Evolutionary conservation across 2,888 invertebrate species (phyloP).

Genomic region (Hirtodrosophila trivittata): DNA sequence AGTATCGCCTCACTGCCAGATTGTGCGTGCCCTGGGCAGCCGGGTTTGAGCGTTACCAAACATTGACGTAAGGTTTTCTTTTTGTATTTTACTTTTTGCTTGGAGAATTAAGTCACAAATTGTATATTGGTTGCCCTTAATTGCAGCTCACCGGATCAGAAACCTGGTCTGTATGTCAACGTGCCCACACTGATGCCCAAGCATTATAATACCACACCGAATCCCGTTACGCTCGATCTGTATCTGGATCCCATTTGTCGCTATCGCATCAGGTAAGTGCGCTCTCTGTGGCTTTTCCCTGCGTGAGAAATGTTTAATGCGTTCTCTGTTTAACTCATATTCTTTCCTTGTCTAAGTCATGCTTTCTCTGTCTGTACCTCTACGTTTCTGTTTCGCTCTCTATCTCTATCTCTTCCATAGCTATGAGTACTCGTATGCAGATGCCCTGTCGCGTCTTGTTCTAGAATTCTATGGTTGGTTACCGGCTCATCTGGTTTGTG

Average conservation of each 20-base stretch:
- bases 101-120: neutral
- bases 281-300: neutral
- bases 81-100: neutral
- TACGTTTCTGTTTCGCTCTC: too few species aligned
- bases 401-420: too few species aligned
- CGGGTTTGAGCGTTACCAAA: conserved; percentile 86
- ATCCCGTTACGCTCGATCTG: conserved; percentile 86
- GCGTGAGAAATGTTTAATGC: conserved; percentile 1
- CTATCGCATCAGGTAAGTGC: conserved; percentile 87
- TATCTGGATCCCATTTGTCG: conserved; percentile 89
- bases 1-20: conserved; percentile 86
- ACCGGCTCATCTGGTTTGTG: conserved; percentile 87
- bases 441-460: conserved; percentile 87
- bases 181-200: conserved; percentile 86
- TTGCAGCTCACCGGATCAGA: conserved; percentile 55
- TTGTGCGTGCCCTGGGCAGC: conserved; percentile 88
- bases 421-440: conserved; percentile 85
- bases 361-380: neutral
- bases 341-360: conserved; percentile 12
- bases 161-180: conserved; percentile 85
- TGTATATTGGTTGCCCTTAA: conserved; percentile 2
- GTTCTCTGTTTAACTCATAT: conserved; percentile 6
- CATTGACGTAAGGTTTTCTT: conserved; percentile 74
- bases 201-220: conserved; percentile 81
- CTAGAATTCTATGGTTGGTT: conserved; percentile 88